Evolutionary conservation across 2,888 invertebrate genomes (phyloP).

Genomic region (Macaria notata): DNA sequence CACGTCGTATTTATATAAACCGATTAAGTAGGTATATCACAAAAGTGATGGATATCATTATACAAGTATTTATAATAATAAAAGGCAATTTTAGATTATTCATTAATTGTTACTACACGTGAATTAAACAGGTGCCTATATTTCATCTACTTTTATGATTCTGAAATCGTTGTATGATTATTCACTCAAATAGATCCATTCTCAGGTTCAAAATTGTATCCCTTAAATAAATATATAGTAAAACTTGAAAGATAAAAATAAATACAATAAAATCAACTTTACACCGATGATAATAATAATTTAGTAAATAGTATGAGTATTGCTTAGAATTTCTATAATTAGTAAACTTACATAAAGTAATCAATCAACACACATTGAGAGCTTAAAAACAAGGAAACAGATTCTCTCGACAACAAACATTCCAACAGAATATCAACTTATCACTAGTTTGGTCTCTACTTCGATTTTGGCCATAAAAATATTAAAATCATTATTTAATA

Average conservation of each 20-base stretch:
- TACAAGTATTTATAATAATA: slow-evolving; percentile 37
- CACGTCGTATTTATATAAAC: slow-evolving; percentile 40
- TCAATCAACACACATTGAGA: slow-evolving; percentile 42
- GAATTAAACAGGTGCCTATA: slow-evolving; percentile 41
- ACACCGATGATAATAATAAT: slow-evolving; percentile 18
- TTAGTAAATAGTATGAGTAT: slow-evolving; percentile 50
- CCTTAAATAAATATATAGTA: slow-evolving; percentile 9
- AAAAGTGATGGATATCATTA: slow-evolving; percentile 49
- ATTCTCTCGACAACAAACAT: slow-evolving; percentile 44
- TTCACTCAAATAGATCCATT: slow-evolving; percentile 25
- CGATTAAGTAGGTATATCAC: slow-evolving; percentile 37
- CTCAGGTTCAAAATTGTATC: slow-evolving; percentile 11
- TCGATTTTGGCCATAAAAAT: slow-evolving; percentile 6
- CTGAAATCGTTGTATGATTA: slow-evolving; percentile 34
- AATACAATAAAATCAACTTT: slow-evolving; percentile 13
- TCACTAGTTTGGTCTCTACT: slow-evolving; percentile 32
- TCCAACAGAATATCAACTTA: slow-evolving; percentile 20
- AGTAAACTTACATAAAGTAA: slow-evolving; percentile 45
- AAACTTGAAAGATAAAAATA: slow-evolving; percentile 11
- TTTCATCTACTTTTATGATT: slow-evolving; percentile 28
- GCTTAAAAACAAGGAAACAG: slow-evolving; percentile 47
- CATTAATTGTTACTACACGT: slow-evolving; percentile 40
- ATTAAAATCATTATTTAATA: background rate
- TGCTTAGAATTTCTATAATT: slow-evolving; percentile 65
- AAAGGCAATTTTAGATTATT: slow-evolving; percentile 46